Conservation (phyloP, 2,888 invertebrate genomes). For the Punctoribates punctum region DNA sequence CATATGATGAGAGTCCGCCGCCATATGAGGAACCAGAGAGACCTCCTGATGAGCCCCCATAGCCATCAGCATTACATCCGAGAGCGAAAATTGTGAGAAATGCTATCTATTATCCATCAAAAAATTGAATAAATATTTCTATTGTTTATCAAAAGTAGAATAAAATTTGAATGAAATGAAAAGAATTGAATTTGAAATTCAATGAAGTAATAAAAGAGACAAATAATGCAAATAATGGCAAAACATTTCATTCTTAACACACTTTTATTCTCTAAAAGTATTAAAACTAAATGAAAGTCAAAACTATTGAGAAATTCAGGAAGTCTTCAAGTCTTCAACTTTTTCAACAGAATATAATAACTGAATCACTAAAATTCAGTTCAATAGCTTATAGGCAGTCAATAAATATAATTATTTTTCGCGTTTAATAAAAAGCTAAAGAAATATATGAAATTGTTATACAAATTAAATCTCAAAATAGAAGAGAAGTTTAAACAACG, state of each 20-base stretch:
- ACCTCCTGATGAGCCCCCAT: neutral
- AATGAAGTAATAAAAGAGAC: neutral
- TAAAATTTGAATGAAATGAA: neutral
- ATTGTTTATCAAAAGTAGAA: neutral
- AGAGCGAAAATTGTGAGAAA: neutral
- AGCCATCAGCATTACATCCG: conserved; percentile 19
- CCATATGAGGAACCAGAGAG: neutral
- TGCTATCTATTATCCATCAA: neutral
- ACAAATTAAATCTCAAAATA: conserved; percentile 13
- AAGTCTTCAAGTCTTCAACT: neutral
- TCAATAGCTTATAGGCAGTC: neutral
- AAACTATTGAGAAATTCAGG: neutral
- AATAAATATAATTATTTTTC: neutral
- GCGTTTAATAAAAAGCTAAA: neutral
- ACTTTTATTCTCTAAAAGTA: neutral
- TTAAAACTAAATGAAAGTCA: neutral
- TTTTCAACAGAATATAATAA: neutral
- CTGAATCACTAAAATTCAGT: neutral
- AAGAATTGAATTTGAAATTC: neutral
- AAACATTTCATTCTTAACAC: neutral
- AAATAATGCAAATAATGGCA: neutral
- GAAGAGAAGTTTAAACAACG: neutral
- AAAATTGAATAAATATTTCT: neutral
- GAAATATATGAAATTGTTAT: neutral
- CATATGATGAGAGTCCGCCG: neutral